Conservation (phyloP, 1,140 invertebrate genomes). For the Drosophila carrolli region DNA sequence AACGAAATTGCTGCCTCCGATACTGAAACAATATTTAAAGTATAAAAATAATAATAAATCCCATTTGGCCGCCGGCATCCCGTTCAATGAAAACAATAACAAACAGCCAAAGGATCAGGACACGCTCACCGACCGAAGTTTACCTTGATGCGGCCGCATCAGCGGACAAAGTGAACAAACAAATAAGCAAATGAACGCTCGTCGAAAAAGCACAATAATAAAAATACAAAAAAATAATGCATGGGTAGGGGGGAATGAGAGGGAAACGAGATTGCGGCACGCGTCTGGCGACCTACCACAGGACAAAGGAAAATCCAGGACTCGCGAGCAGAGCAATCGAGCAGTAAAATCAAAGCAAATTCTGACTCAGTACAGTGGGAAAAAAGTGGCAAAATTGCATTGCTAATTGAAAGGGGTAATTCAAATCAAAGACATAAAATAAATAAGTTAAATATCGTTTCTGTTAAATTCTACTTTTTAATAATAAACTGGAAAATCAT, state of each 20-base stretch:
- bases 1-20: slow-evolving; percentile 17
- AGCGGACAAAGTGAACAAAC: slow-evolving; percentile 75
- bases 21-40: slow-evolving; percentile 77
- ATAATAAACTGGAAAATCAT: too few relatives aligned
- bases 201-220: slow-evolving; percentile 76
- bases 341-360: slow-evolving; percentile 74
- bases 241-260: neutral
- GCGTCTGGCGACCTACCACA: slow-evolving; percentile 78
- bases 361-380: slow-evolving; percentile 22
- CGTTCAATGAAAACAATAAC: slow-evolving; percentile 72
- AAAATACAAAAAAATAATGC: slow-evolving; percentile 8
- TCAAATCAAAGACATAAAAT: too few relatives aligned
- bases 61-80: slow-evolving; percentile 68
- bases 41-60: slow-evolving; percentile 82
- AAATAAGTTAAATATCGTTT: too few relatives aligned
- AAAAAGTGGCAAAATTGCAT: neutral
- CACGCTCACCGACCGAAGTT: slow-evolving; percentile 52
- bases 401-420: too few relatives aligned
- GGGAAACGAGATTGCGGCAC: slow-evolving; percentile 72
- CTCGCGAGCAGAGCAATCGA: slow-evolving; percentile 69
- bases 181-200: slow-evolving; percentile 83
- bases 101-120: slow-evolving; percentile 47
- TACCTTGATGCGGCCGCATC: slow-evolving; percentile 79
- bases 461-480: too few relatives aligned
- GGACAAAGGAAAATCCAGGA: slow-evolving; percentile 49